These are phyloP conservation scores for Yponomeuta malinellus DNA, from an alignment of 2,888 invertebrate species.

Conservation along the genomic window DNA sequence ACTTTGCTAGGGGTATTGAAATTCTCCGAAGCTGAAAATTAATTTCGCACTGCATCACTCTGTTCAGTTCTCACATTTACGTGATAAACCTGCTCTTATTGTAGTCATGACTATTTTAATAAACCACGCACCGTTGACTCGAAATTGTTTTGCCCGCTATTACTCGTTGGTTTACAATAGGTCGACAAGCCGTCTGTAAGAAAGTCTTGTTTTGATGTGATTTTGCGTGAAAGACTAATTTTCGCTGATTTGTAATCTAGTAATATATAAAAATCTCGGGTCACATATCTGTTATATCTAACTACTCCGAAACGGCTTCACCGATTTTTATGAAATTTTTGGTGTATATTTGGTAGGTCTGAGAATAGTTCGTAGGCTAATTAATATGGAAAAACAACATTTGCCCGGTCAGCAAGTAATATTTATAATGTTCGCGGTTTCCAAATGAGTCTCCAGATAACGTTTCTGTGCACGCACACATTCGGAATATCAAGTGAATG, in stretches of 20 bases:
- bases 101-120: not conserved
- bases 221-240: not conserved
- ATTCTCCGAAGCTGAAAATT: not conserved
- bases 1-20: not conserved
- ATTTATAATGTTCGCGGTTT: not conserved
- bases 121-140: not conserved
- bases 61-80: not conserved
- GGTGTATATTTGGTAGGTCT: too few relatives aligned
- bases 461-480: slow-evolving; percentile 7
- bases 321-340: too few relatives aligned
- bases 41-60: not conserved
- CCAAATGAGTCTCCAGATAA: not conserved
- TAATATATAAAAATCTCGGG: too few relatives aligned
- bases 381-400: too few relatives aligned
- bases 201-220: not conserved
- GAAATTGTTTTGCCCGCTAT: not conserved
- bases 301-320: too few relatives aligned
- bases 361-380: too few relatives aligned
- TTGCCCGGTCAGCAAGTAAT: too few relatives aligned
- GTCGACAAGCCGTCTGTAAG: not conserved
- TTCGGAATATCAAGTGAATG: slow-evolving; percentile 12
- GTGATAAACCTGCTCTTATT: not conserved
- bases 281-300: too few relatives aligned
- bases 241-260: not conserved
- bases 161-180: not conserved